Base-by-base conservation (phyloP, 2,888 invertebrate species). In the Sphecodes monilicornis region DNA sequence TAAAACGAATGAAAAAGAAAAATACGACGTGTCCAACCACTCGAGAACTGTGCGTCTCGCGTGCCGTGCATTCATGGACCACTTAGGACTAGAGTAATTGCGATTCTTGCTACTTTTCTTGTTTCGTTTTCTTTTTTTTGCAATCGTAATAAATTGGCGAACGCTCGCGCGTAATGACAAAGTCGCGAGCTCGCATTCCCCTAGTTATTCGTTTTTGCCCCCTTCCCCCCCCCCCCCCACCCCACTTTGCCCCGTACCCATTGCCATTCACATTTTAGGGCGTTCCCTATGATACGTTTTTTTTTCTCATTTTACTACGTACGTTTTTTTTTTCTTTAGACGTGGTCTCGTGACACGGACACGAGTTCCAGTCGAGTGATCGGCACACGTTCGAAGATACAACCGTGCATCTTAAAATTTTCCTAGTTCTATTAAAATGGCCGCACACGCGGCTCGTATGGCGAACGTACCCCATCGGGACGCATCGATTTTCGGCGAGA, bases 1-100 rank as follows among this genome's bases (percentile, higher is more conserved):
- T 68, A 68, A 86, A 89, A 89, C 78, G 78, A 84, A 89, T 78
- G 83, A 82, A 89, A 89, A 91, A 91, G 64, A 78, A 71, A 60
- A 41, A 75, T 70, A 60, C 22, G 36, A 89, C 92, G 79, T 81
- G 91, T 70, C 90, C 91, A 89, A 93, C 84, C 93, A 91, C 93
- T 92, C 92, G 91, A 81, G 77, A 75, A 66, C 78, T 74, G 76
- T 78, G 41, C 26, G 13, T 36, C 43, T 66, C 73, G 69, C 70
- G 81, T 82, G 85, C 64, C 88, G 86, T 85, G 73, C 39, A 66
- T 79, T 78, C 87, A 85, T 78, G 84, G 87, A 92, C 92, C 91
- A 87, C 92, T 93, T 92, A 90, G 93, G 94, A 94, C 94, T 94
- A 94, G 94, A 94, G 90, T 93, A 92, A 90, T 91, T 89, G 87